A percentile compares a stretch with the other conserved stretches of the same genome.
phyloP scores from a whole-genome alignment of 1,140 invertebrate genomes.

The Teleopsis dalmanni region DNA sequence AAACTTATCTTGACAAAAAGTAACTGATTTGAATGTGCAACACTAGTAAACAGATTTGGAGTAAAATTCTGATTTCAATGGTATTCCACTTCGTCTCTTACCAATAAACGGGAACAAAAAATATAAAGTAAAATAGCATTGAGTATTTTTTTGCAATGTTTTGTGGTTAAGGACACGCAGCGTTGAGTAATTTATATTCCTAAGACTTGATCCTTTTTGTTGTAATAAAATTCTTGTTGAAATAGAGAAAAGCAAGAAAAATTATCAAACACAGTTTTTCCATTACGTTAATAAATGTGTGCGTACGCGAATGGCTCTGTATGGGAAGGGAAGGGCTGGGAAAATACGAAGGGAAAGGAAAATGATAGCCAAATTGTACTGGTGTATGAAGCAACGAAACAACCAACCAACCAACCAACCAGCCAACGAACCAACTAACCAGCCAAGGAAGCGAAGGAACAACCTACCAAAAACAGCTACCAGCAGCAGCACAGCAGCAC shows the following conservation, averaged over 20 bases:
- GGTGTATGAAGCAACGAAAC: neutral
- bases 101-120: no score
- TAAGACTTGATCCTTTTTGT: neutral
- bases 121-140: no score
- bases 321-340: neutral
- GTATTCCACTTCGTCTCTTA: no score
- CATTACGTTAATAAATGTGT: slow-evolving; percentile 11
- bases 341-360: neutral
- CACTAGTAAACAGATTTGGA: no score
- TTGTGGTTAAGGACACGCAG: neutral
- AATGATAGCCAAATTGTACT: slow-evolving; percentile 1
- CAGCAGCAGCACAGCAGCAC: neutral
- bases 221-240: neutral
- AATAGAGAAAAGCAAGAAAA: slow-evolving; percentile 6
- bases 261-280: slow-evolving; percentile 12
- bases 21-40: no score
- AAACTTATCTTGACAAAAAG: no score
- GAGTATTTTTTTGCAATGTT: neutral
- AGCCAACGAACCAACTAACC: neutral
- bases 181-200: neutral
- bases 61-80: no score
- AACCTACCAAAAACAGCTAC: neutral
- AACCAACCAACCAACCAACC: neutral
- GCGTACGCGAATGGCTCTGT: slow-evolving; percentile 7
- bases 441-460: neutral